Percentiles rank a stretch among this genome's conserved stretches.
Evolutionary conservation across 2,888 invertebrate genomes (phyloP).

Genomic region (Siphlonurus alternatus): DNA sequence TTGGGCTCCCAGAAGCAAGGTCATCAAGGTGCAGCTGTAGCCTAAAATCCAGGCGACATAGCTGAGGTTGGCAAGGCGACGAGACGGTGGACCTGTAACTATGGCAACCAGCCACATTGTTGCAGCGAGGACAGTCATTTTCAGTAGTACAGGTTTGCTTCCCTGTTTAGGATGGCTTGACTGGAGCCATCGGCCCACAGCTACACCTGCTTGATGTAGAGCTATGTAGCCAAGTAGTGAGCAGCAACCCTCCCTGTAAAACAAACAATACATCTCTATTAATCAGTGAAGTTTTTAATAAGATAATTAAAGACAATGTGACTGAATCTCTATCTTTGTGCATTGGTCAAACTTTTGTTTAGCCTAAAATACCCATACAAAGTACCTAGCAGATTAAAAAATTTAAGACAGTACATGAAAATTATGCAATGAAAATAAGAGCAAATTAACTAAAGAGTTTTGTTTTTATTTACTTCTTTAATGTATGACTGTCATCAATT

Average conservation of each 20-base stretch:
- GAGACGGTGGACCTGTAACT: slow-evolving; percentile 36
- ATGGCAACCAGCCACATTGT: slow-evolving; percentile 28
- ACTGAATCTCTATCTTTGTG: not conserved
- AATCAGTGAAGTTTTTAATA: not conserved
- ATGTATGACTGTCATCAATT: no score
- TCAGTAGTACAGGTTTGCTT: not conserved
- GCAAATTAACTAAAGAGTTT: not conserved
- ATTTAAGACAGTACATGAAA: no score
- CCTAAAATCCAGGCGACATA: slow-evolving; percentile 64
- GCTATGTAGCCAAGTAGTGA: slow-evolving; percentile 73
- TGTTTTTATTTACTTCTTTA: no score
- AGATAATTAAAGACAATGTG: not conserved
- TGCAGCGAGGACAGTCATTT: not conserved
- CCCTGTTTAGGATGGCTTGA: slow-evolving; percentile 15
- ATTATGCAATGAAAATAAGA: no score
- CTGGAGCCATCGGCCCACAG: slow-evolving; percentile 38
- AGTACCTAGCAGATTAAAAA: no score
- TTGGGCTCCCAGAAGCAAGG: slow-evolving; percentile 38
- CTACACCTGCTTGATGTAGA: slow-evolving; percentile 59
- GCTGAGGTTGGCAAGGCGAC: slow-evolving; percentile 67
- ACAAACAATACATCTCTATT: not conserved
- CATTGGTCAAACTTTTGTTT: not conserved
- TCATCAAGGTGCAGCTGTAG: slow-evolving; percentile 37
- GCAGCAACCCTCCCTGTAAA: slow-evolving; percentile 61
- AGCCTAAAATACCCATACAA: not conserved